Percentiles rank a stretch among this genome's conserved stretches.
Conservation (phyloP, 2,888 invertebrate species). For the Fragum fragum region DNA sequence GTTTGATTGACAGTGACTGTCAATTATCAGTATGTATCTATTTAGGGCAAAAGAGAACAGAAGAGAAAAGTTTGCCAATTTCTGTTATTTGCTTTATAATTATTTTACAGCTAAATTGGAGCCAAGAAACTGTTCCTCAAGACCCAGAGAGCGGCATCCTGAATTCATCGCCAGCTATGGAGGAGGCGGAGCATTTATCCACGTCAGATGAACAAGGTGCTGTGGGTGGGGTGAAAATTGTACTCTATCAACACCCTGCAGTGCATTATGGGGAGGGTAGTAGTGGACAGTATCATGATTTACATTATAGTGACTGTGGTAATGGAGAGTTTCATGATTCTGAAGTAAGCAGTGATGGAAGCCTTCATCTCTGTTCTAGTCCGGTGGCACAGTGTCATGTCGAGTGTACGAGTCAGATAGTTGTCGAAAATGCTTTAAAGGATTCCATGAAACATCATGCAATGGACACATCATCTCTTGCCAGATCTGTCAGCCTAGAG, state of each 20-base stretch:
- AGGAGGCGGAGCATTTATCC: conserved; percentile 75
- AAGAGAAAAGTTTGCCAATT: too few relatives aligned
- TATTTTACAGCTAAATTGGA: conserved; percentile 76
- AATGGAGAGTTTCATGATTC: conserved; percentile 51
- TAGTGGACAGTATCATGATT: conserved; percentile 35
- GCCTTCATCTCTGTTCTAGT: conserved; percentile 57
- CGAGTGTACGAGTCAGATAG: conserved; percentile 56
- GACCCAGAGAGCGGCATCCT: conserved; percentile 78
- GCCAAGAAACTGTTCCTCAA: conserved; percentile 81
- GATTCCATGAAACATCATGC: not conserved
- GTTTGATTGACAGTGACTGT: too few relatives aligned
- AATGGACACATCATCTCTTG: conserved; percentile 38
- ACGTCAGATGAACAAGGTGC: conserved; percentile 77
- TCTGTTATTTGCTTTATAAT: too few relatives aligned
- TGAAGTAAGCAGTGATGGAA: conserved; percentile 63
- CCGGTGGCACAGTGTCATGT: conserved; percentile 65
- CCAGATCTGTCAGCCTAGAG: conserved; percentile 55
- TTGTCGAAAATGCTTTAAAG: conserved; percentile 45
- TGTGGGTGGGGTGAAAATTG: conserved; percentile 77
- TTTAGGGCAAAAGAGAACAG: too few relatives aligned
- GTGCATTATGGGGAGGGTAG: conserved; percentile 68
- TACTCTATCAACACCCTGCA: conserved; percentile 76
- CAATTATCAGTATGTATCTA: too few relatives aligned
- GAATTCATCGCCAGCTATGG: conserved; percentile 68
- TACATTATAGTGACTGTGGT: conserved; percentile 32